Conservation (phyloP, 1,140 invertebrate species). For the Ceratosolen solmsi region DNA sequence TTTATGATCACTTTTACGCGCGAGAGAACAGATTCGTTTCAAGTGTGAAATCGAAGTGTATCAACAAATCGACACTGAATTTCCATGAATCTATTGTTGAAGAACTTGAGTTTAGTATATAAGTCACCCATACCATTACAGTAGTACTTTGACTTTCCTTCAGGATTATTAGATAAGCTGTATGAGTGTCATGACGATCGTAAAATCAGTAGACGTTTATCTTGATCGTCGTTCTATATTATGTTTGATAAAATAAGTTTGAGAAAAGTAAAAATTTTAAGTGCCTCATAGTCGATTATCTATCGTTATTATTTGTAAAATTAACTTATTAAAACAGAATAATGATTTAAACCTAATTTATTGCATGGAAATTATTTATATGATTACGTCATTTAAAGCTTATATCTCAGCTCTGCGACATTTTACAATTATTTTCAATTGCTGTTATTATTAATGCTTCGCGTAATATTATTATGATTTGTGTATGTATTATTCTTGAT, state of each 20-base stretch:
- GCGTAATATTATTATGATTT: too few relatives aligned
- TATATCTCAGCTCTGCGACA: too few relatives aligned
- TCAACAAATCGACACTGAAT: conserved; percentile 5
- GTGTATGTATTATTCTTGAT: too few relatives aligned
- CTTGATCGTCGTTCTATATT: background rate
- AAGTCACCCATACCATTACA: background rate
- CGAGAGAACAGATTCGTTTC: conserved; percentile 15
- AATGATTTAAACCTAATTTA: too few relatives aligned
- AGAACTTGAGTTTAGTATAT: background rate
- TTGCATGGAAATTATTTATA: too few relatives aligned
- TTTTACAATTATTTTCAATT: too few relatives aligned
- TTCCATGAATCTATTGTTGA: conserved; percentile 6
- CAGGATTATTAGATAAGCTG: background rate
- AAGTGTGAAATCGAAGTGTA: conserved; percentile 13
- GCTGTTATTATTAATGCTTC: too few relatives aligned
- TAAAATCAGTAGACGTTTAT: background rate
- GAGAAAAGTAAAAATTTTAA: background rate
- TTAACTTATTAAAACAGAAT: too few relatives aligned
- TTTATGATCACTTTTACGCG: conserved; percentile 20
- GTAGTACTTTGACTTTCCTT: background rate
- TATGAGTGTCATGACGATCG: background rate
- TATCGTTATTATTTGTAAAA: too few relatives aligned
- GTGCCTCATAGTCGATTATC: too few relatives aligned
- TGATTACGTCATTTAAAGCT: too few relatives aligned
- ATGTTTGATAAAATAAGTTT: background rate